Percentiles rank a stretch among this genome's conserved stretches.
Conservation (phyloP, 2,888 invertebrate species). For the Epinotia demarniana region DNA sequence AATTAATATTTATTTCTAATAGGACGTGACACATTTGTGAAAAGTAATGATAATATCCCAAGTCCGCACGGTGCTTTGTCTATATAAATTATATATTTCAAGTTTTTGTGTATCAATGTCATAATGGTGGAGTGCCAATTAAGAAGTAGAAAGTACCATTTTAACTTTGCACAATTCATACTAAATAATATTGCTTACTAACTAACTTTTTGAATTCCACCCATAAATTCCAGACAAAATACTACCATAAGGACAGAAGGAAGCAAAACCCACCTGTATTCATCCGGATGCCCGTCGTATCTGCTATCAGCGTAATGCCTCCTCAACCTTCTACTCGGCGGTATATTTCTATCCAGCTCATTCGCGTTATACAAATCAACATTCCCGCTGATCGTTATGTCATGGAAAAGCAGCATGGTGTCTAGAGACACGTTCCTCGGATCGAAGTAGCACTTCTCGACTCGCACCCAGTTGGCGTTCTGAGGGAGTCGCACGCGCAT, state of each 20-base stretch:
- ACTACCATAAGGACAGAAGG: no score
- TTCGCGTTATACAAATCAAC: conserved; percentile 85
- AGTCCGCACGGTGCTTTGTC: not conserved
- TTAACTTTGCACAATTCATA: no score
- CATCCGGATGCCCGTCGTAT: conserved; percentile 63
- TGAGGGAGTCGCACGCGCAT: conserved; percentile 88
- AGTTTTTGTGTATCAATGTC: no score
- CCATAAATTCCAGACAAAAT: no score
- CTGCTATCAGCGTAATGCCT: conserved; percentile 73
- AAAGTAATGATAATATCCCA: not conserved
- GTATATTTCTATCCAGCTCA: conserved; percentile 70
- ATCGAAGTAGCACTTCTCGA: conserved; percentile 91
- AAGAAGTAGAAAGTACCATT: no score
- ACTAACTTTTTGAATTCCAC: no score
- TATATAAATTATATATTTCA: no score
- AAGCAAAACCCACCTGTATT: conserved; percentile 50
- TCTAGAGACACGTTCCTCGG: conserved; percentile 90
- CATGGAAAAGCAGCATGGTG: conserved; percentile 91
- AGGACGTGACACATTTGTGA: no score
- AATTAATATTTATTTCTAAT: no score
- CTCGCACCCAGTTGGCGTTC: conserved; percentile 87
- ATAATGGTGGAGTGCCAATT: no score
- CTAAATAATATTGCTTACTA: no score
- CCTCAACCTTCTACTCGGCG: conserved; percentile 63
- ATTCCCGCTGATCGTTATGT: conserved; percentile 91